Evolutionary conservation across 2,888 invertebrate genomes (phyloP).

Genomic region (Xanthia togata): DNA sequence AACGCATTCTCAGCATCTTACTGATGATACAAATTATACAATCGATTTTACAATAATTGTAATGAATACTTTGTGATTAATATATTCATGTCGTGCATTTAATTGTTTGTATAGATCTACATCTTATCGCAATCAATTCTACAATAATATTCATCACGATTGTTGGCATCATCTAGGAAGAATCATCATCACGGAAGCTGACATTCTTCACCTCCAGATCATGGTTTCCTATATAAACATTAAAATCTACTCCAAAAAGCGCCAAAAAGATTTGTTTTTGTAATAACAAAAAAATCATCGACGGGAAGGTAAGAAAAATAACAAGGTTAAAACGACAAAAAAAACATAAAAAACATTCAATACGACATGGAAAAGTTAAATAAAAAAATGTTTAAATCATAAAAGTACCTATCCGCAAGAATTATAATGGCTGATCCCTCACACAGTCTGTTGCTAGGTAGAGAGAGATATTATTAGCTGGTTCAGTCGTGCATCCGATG

Average conservation of each 20-base stretch:
- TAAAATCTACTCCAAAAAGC: background rate
- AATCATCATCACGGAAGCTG: background rate
- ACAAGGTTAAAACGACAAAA: background rate
- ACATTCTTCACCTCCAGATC: background rate
- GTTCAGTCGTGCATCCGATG: constrained; percentile 70
- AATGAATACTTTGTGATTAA: constrained; percentile 30
- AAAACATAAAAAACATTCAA: background rate
- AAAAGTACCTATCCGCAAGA: background rate
- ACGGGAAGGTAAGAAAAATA: background rate
- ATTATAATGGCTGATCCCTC: constrained; percentile 43
- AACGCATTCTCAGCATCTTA: background rate
- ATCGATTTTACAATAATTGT: background rate
- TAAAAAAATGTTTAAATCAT: no score
- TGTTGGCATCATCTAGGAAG: constrained; percentile 24
- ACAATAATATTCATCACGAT: constrained; percentile 22
- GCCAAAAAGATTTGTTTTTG: no score
- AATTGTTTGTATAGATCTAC: constrained; percentile 7
- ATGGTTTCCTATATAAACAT: background rate
- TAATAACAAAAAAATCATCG: background rate
- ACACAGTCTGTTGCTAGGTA: constrained; percentile 61
- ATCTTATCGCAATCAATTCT: constrained; percentile 9
- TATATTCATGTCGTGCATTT: constrained; percentile 12
- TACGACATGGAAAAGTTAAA: fast-evolving
- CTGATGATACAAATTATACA: constrained; percentile 19
- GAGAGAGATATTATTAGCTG: constrained; percentile 71